Base-by-base conservation (phyloP, 1,140 invertebrate genomes). In the Leptinotarsa lineolata region DNA sequence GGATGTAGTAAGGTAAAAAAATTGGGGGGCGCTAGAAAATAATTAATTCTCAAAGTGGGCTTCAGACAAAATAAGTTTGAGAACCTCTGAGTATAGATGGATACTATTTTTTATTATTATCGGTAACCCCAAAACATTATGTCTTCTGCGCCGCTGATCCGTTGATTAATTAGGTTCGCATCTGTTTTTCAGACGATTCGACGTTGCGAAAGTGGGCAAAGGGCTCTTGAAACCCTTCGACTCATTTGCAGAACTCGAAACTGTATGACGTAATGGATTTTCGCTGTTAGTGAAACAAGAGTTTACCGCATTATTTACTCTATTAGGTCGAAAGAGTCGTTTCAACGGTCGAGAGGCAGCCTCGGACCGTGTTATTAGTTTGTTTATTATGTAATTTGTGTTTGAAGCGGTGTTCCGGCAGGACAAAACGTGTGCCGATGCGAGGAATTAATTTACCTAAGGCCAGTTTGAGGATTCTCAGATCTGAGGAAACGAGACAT, bases 311-410 rank as follows among this genome's bases (percentile, higher is more conserved):
- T 24, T 66, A 44, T 66, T 66, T 66, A 39, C 64, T 66, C 16
- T 66, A 66, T 66, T 66, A 46, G 64, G 64, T 66, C 64, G 18
- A 66, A 46, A 66, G 64, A 66, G 64, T 66, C 64, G 18, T 66
- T 66, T 44, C 5, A 46, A 66, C 64, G 30, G n/a, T 22, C 61
- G 20, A 30, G 15, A 20, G 21, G 44, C 15, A 8, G 11, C 6
- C 39, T 66, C 64, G 22, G 48, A 66, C 39, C 64, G 22, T 66
- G 64, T 66, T 66, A 66, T 66, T 66, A 66, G 64, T 66, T 66
- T 66, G 64, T 66, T 66, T 66, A 39, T 66, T 66, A 44, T 66
- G 22, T 66, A 66, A 30, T 66, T 66, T 30, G n/a, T 16, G n/a
- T 18, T 64, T 64, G 12, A 21, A 21, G 13, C 22, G 24, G 13